Base-by-base conservation (phyloP, 2,888 invertebrate genomes). In the Penaeus monodon region DNA sequence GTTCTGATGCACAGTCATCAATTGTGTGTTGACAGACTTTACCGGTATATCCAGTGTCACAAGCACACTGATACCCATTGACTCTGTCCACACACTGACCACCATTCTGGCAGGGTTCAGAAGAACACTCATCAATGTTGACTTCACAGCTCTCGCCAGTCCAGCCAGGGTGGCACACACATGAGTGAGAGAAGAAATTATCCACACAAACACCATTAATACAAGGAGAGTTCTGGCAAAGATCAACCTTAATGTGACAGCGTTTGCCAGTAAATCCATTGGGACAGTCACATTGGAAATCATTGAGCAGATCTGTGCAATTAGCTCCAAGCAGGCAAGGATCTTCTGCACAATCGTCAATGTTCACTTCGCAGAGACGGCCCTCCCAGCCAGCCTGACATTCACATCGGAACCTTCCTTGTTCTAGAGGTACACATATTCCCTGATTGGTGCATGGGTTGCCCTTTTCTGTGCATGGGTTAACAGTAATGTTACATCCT, bases 311-410 rank as follows among this genome's bases (percentile, higher is more conserved):
- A 93, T 99, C 99, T 0, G 98, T 97, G 92, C 99, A 99, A 91
- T 96, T 96, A 0, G 98, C 96, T 1, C 96, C 97, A 49, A 99
- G 93, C 0, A 98, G 94, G 92, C 98, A 98, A 49, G 98, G 98
- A 90, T 95, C 95, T 92, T 98, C 98, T 12, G 96, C 95, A 92
- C 98, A 99, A 92, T 99, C 98, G 91, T 99, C 96, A 73, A 91
- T 96, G 92, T 98, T 97, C n/a, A 94, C 94, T 92, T 98, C 97
- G 92, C 99, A 99, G 89, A 96, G 95, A 91, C 97, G 96, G 88
- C 99, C 99, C 92, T 98, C 97, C 99, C 99, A 99, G 70, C 99
- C 99, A 33, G 97, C 96, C 84, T 97, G 93, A 92, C 99, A 99
- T 92, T 98, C 97, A 92, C 99, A 99, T 92, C 96, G 96, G 92